Evolutionary conservation across 2,113 vertebrate genomes (phyloP), one percentile per base, ranked within the genome.

Genomic region (Platichthys flesus): DNA sequence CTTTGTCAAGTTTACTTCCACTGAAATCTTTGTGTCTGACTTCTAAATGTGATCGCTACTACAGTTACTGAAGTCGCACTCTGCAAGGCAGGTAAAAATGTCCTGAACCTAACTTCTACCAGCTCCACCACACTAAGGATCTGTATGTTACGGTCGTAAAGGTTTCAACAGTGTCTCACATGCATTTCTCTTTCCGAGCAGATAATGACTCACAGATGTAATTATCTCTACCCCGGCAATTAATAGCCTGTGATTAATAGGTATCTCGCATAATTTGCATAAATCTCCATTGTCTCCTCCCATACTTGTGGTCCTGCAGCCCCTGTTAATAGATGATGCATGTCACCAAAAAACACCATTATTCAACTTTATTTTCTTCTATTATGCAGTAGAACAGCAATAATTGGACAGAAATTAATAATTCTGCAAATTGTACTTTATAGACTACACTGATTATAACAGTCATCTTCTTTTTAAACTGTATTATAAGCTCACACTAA

Each of bases 231-330:
- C 54, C 20, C 3, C n/a, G 20, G 57, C 45, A 65, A 26, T 66
- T 66, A 81, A 76, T 61, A 14, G 26, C 8, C 47, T 26, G 16
- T 47, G n/a, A 71, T 49, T 69, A 42, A 75, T 80, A 59, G 16
- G 20, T 45, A 35, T 60, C 16, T 26, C 14, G 26, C 28, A 6
- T 3, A 1, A 71, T 63, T 62, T 66, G 24, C 56, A 49, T 67
- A 35, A 51, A 61, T 67, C 26, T 62, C 20, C 37, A 57, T 72
- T 52, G 37, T 26, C 13, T 67, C 68, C 49, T 40, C 18, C 37
- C 26, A 51, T 57, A 63, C 42, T 31, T 58, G 40, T 31, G 37
- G 14, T 15, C 18, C 35, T n/a, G n/a, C 24, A 60, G 24, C 14
- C 14, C 14, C 12, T 4, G 10, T 47, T 47, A 60, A 59, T 35